Percentiles rank a stretch among this genome's conserved stretches.
phyloP scores from a whole-genome alignment of 2,888 invertebrate species.

The Patella depressa region DNA sequence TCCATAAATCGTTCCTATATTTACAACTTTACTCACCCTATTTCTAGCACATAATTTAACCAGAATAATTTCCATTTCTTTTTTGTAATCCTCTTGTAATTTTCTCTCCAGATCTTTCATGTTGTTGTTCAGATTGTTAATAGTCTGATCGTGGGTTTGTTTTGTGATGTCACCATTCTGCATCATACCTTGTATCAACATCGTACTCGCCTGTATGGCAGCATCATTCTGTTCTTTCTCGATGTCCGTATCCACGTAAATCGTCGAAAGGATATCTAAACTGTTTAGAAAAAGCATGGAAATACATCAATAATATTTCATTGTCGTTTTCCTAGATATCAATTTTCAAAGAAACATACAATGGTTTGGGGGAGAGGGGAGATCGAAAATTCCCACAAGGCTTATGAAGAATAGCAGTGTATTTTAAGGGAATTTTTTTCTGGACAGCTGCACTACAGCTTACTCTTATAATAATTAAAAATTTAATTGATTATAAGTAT shows the following conservation, averaged over 20 bases:
- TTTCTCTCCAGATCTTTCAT: constrained; percentile 54
- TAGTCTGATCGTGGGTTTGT: constrained; percentile 46
- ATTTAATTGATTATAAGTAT: too few species aligned
- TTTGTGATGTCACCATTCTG: constrained; percentile 62
- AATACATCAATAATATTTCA: too few species aligned
- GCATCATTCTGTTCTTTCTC: constrained; percentile 64
- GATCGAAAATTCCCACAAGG: too few species aligned
- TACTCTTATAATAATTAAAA: too few species aligned
- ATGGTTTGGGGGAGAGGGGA: too few species aligned
- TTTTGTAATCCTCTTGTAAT: constrained; percentile 56
- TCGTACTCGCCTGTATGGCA: constrained; percentile 49
- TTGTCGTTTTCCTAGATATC: too few species aligned
- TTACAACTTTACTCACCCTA: constrained; percentile 46
- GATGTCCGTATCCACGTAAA: constrained; percentile 61
- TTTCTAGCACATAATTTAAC: constrained; percentile 63
- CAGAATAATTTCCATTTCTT: constrained; percentile 57
- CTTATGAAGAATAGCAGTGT: too few species aligned
- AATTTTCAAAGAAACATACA: too few species aligned
- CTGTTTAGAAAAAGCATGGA: constrained; percentile 35
- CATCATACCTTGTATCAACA: constrained; percentile 54
- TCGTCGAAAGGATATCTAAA: constrained; percentile 60
- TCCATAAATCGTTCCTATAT: too few species aligned
- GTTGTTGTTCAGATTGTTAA: constrained; percentile 38
- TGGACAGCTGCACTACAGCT: too few species aligned
- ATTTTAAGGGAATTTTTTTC: too few species aligned